phyloP scores from a whole-genome alignment of 2,888 invertebrate species.

The Drosophila falleni region DNA sequence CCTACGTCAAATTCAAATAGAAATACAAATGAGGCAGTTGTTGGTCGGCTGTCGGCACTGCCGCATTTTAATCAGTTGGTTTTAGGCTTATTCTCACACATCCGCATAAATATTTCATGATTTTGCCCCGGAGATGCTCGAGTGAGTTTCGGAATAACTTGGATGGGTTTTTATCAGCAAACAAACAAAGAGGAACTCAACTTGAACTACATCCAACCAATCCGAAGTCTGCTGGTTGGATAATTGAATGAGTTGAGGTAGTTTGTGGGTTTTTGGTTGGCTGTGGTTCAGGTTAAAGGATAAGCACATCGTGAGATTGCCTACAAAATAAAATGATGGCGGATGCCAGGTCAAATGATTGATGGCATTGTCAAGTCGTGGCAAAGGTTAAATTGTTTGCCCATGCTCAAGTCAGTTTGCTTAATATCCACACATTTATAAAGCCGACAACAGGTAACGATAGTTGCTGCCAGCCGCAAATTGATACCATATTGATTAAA shows the following conservation, averaged over 20 bases:
- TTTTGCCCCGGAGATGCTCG: slow-evolving; percentile 60
- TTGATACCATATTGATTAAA: slow-evolving; percentile 37
- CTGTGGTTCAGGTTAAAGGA: slow-evolving; percentile 43
- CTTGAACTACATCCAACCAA: slow-evolving; percentile 6
- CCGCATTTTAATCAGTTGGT: slow-evolving; percentile 68
- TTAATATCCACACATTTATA: slow-evolving; percentile 50
- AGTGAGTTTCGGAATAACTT: slow-evolving; percentile 73
- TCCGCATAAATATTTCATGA: slow-evolving; percentile 75
- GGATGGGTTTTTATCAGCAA: slow-evolving; percentile 49
- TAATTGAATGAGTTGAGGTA: slow-evolving; percentile 65
- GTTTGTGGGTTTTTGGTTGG: slow-evolving; percentile 22
- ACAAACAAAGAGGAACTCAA: slow-evolving; percentile 40
- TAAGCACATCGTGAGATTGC: slow-evolving; percentile 69
- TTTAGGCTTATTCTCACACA: slow-evolving; percentile 39
- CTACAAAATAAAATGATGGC: slow-evolving; percentile 65
- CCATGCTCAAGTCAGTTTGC: slow-evolving; percentile 21
- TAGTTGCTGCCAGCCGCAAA: slow-evolving; percentile 24
- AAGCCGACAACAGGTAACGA: slow-evolving; percentile 59
- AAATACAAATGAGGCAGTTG: slow-evolving; percentile 61
- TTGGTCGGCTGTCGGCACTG: slow-evolving; percentile 39
- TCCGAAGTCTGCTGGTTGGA: slow-evolving; percentile 38
- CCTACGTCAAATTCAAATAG: slow-evolving; percentile 30
- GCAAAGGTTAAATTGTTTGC: slow-evolving; percentile 70
- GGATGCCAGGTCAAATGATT: slow-evolving; percentile 56
- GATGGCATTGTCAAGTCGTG: slow-evolving; percentile 47